phyloP scores from a whole-genome alignment of 1,140 invertebrate species.

The Drosophila subobscura region DNA sequence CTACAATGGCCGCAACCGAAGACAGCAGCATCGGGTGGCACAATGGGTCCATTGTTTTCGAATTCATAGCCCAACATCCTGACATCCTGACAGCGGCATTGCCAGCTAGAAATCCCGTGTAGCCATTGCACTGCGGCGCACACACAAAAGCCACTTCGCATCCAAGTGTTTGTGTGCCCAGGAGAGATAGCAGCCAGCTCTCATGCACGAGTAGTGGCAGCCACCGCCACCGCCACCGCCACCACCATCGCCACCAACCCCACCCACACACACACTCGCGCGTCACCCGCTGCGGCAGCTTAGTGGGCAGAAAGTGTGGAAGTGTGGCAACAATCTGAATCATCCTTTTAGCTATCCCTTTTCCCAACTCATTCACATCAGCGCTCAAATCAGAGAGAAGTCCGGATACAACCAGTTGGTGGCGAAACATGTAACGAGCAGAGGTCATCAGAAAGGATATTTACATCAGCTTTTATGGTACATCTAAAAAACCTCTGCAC shows the following conservation, averaged over 20 bases:
- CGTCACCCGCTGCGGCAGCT: conserved; percentile 48
- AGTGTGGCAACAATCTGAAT: conserved; percentile 77
- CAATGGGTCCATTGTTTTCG: conserved; percentile 65
- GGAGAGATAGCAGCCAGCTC: conserved; percentile 29
- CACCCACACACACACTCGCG: conserved; percentile 18
- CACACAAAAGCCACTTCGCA: conserved; percentile 69
- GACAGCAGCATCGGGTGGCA: conserved; percentile 37
- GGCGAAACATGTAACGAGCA: no score
- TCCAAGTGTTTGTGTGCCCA: conserved; percentile 64
- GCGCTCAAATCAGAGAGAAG: neutral
- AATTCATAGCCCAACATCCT: conserved; percentile 45
- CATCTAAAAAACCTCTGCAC: no score
- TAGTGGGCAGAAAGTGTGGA: conserved; percentile 30
- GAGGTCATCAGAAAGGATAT: no score
- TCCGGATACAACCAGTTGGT: no score
- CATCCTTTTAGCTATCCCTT: conserved; percentile 61
- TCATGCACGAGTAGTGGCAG: conserved; percentile 24
- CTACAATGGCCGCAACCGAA: conserved; percentile 13
- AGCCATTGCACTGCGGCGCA: conserved; percentile 67
- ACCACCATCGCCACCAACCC: neutral
- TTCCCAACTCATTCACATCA: conserved; percentile 3
- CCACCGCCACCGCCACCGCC: neutral
- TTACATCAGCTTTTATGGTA: no score
- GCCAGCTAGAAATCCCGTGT: conserved; percentile 55
- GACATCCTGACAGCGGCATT: conserved; percentile 71